Percentiles rank a stretch among this genome's conserved stretches.
phyloP scores from a whole-genome alignment of 2,797 vertebrate genomes.

The Poecilia wingei region DNA sequence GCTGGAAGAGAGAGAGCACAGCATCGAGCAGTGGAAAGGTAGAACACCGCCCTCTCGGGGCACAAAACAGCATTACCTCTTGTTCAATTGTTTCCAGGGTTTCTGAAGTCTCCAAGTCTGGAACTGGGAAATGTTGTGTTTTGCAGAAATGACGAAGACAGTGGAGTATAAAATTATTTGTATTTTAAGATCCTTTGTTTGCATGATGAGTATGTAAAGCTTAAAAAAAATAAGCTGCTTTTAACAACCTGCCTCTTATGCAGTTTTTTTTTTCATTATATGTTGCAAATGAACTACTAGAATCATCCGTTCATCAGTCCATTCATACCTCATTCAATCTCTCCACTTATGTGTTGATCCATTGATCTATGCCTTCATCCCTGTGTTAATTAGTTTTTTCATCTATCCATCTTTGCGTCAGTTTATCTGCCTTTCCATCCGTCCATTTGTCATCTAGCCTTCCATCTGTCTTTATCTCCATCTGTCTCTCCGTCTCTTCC shows the following conservation, averaged over 20 bases:
- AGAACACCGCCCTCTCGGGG: constrained; percentile 63
- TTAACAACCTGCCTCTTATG: neutral
- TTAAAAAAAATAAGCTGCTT: neutral
- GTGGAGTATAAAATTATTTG: neutral
- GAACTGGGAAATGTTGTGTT: neutral
- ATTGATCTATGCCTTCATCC: neutral
- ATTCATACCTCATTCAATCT: neutral
- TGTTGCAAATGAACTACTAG: neutral
- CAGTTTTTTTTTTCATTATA: neutral
- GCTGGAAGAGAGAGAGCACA: constrained; percentile 95
- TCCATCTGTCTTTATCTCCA: neutral
- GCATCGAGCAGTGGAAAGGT: constrained; percentile 99
- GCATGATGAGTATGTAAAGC: neutral
- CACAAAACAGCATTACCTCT: constrained; percentile 21
- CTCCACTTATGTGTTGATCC: neutral
- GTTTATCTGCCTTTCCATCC: neutral
- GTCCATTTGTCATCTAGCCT: neutral
- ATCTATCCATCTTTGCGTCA: neutral
- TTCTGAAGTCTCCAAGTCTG: neutral
- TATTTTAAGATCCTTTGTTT: neutral
- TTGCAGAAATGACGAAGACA: neutral
- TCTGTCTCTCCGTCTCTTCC: no score
- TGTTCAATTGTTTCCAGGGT: neutral
- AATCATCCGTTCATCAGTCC: neutral
- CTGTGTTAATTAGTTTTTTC: neutral